Evolutionary conservation across 2,113 vertebrate species (phyloP).

Genomic region (Mionectes macconnelli): DNA sequence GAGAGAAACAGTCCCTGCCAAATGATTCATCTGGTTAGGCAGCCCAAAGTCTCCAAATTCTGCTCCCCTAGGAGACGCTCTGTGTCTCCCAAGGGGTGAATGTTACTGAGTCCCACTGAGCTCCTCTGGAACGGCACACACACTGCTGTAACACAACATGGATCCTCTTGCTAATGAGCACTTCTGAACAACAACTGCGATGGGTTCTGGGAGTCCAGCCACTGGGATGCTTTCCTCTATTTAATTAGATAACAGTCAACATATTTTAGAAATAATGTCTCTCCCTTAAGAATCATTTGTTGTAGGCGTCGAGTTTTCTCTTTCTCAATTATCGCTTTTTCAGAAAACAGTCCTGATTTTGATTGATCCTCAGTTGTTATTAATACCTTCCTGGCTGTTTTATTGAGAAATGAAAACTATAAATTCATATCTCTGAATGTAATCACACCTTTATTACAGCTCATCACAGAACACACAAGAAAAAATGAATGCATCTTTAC

Average conservation of each 20-base stretch:
- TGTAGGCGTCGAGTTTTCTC: neutral
- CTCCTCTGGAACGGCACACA: neutral
- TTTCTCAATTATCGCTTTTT: slow-evolving; percentile 1
- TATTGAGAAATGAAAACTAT: neutral
- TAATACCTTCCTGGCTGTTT: neutral
- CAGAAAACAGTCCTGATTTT: neutral
- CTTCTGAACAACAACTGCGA: accelerated
- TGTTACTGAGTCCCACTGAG: neutral
- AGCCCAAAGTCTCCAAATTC: neutral
- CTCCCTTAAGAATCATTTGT: neutral
- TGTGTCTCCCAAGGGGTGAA: accelerated
- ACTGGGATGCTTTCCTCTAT: neutral
- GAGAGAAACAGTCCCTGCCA: accelerated
- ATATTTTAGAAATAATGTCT: neutral
- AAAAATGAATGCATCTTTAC: neutral
- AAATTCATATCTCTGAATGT: neutral
- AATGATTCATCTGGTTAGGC: neutral
- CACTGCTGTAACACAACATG: accelerated
- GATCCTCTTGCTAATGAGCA: neutral
- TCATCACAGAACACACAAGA: neutral
- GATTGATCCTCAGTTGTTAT: neutral
- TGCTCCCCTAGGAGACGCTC: neutral
- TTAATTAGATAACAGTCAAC: neutral
- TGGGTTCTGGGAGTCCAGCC: neutral
- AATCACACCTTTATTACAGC: neutral